A percentile compares a stretch with the other conserved stretches of the same genome.
Evolutionary conservation across 1,140 invertebrate genomes (phyloP).

Genomic region (Aphidius ervi): DNA sequence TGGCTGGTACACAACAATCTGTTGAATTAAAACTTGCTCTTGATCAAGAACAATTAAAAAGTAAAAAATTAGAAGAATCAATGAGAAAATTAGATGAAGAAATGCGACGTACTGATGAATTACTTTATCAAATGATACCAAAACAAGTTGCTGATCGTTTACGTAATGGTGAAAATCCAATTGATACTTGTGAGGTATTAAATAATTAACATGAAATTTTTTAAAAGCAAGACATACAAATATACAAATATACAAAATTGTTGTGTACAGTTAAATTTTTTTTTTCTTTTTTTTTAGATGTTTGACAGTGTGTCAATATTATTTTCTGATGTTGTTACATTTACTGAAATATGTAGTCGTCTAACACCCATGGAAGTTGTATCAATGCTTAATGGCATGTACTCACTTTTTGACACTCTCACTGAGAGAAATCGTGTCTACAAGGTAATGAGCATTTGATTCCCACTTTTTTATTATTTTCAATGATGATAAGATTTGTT

Average conservation of each 20-base stretch:
- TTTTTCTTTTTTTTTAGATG: conserved; percentile 62
- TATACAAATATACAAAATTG: neutral
- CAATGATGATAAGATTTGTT: neutral
- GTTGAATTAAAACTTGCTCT: conserved; percentile 92
- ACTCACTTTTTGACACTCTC: conserved; percentile 85
- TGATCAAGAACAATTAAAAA: conserved; percentile 95
- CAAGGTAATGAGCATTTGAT: conserved; percentile 64
- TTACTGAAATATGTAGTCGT: conserved; percentile 92
- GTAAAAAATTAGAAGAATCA: conserved; percentile 92
- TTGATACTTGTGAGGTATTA: conserved; percentile 89
- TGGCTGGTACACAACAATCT: conserved; percentile 95
- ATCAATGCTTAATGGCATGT: conserved; percentile 95
- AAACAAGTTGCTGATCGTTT: conserved; percentile 92
- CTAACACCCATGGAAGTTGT: conserved; percentile 96
- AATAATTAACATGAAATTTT: conserved; percentile 19
- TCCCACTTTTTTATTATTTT: neutral
- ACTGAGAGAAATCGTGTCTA: conserved; percentile 91
- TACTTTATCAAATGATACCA: conserved; percentile 98
- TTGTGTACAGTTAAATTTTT: neutral
- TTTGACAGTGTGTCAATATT: conserved; percentile 93
- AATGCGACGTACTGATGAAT: conserved; percentile 91
- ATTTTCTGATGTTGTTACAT: conserved; percentile 95
- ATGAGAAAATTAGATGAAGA: conserved; percentile 94
- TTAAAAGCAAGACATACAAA: no score
- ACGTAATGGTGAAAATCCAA: conserved; percentile 85